Evolutionary conservation across 1,140 invertebrate genomes (phyloP).

Genomic region (Drosophila persimilis): DNA sequence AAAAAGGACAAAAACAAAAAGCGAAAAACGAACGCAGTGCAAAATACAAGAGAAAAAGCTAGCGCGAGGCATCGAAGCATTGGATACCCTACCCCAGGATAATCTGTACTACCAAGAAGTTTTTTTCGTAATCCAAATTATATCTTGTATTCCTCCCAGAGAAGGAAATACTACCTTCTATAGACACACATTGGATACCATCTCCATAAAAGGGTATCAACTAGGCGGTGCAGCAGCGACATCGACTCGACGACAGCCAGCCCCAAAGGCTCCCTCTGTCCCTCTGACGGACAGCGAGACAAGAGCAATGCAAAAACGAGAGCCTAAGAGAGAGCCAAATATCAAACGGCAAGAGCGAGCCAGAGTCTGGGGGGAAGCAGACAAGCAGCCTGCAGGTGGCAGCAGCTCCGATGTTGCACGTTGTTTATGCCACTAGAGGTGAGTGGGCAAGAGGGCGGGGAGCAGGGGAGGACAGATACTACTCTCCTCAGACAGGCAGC

Average conservation of each 20-base stretch:
- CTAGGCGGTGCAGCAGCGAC: no score
- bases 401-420: constrained; percentile 33
- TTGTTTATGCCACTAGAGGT: constrained; percentile 9
- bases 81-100: no score
- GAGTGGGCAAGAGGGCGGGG: no score
- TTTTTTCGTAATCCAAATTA: no score
- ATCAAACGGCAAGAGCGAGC: constrained; percentile 31
- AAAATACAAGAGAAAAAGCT: constrained; percentile 9
- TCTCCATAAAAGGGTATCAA: no score
- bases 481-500: constrained; percentile 35
- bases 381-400: constrained; percentile 66
- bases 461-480: no score
- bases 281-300: neutral
- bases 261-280: neutral
- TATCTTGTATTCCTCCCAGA: no score
- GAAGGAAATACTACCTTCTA: no score
- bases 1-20: constrained; percentile 81
- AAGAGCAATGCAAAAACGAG: constrained; percentile 25
- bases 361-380: constrained; percentile 16
- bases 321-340: constrained; percentile 36
- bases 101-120: no score
- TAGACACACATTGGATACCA: no score
- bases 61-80: no score
- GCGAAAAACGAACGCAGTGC: constrained; percentile 53
- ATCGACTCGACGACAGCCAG: no score